Base-by-base conservation (phyloP, 1,140 invertebrate genomes). In the Papilio aristodemus region DNA sequence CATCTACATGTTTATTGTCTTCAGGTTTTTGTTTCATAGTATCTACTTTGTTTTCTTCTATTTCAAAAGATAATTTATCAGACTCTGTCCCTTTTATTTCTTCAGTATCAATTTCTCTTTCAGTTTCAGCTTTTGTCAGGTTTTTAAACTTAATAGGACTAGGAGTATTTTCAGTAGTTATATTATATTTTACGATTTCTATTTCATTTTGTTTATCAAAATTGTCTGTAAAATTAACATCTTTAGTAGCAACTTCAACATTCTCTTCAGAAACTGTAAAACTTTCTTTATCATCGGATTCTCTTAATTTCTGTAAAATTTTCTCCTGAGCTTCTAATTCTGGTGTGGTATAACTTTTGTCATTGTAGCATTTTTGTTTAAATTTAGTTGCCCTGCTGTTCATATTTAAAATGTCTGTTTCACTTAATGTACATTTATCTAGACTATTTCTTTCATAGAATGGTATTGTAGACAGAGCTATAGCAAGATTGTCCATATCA, bases 331-430 rank as follows among this genome's bases (percentile, higher is more conserved):
- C 80, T 69, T 86, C 83, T 25, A 84, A 75, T 69, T 91, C 87
- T 39, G 83, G 74, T 69, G 88, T 85, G 5, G 74, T 79, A 66
- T 77, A 84, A 67, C 79, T 81, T 60, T 89, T 86, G 71, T 90
- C 85, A 71, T 86, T 90, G 14, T 82, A 88, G 76, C 90, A 92
- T 71, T 90, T 90, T 70, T 85, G 83, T 79, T 90, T 91, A 79
- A 79, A 91, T 68, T 84, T 90, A 5, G 73, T 82, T 8, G 90
- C 83, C 72, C 83, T 85, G 39, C 86, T 82, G 54, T 86, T 81
- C 90, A 92, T 92, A 63, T 67, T 86, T 25, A 81, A 68, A 37
- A 90, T 74, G 54, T 92, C 89, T 25, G 73, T 81, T 76, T 89
- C 75, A 63, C 67, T 82, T 67, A 92, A 92, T 32, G 86, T 46